phyloP scores from a whole-genome alignment of 2,888 invertebrate species.

The Ligdia adustata region DNA sequence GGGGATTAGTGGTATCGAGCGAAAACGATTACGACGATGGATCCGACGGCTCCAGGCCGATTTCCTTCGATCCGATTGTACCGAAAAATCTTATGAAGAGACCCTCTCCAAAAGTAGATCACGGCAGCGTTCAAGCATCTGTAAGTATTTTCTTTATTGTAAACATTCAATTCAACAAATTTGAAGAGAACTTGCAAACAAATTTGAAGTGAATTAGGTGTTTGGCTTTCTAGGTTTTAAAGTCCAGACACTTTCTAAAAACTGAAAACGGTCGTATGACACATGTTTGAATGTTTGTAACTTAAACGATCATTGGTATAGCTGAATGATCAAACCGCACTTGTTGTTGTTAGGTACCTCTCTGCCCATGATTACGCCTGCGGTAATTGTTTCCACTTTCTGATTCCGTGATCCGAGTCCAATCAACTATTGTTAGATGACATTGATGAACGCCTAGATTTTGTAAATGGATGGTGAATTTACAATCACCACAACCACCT shows the following conservation, averaged over 20 bases:
- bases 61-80: constrained; percentile 55
- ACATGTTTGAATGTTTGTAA: no score
- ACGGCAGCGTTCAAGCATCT: constrained; percentile 41
- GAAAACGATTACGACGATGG: constrained; percentile 43
- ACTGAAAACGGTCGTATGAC: no score
- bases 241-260: no score
- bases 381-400: constrained; percentile 42
- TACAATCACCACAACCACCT: no score
- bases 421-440: constrained; percentile 27
- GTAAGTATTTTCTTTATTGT: constrained; percentile 39
- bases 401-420: constrained; percentile 37
- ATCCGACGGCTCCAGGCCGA: constrained; percentile 58
- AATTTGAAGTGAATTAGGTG: no score
- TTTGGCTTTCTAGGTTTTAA: no score
- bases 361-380: constrained; percentile 5
- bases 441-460: constrained; percentile 8
- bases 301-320: no score
- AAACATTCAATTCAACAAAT: no score
- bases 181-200: no score
- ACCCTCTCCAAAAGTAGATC: constrained; percentile 48
- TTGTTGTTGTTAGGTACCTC: background rate
- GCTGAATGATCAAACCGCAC: background rate
- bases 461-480: no score
- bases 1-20: constrained; percentile 51
- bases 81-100: constrained; percentile 39